Conservation (phyloP, 2,888 invertebrate species). For the Leptopilina myrica region DNA sequence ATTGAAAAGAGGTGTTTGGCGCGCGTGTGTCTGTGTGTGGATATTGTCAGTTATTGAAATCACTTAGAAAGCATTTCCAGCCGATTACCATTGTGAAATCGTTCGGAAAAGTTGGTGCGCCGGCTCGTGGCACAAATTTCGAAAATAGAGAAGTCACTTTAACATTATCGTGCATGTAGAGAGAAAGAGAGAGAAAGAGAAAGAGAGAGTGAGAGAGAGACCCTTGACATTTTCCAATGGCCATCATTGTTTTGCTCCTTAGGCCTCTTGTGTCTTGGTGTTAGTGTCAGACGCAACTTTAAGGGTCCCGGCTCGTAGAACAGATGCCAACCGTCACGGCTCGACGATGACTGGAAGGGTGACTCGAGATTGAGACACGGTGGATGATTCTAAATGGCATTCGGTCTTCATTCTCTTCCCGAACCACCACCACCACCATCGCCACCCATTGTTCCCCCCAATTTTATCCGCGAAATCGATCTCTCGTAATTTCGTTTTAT, state of each 20-base stretch:
- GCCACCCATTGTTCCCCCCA: slow-evolving; percentile 52
- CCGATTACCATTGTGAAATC: slow-evolving; percentile 51
- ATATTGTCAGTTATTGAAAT: slow-evolving; percentile 45
- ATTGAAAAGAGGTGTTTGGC: too few relatives aligned
- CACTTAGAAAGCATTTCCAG: slow-evolving; percentile 47
- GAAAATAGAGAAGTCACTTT: background rate
- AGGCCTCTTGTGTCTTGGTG: slow-evolving; percentile 29
- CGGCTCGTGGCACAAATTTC: slow-evolving; percentile 28
- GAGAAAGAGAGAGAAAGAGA: too few relatives aligned
- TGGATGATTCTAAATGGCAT: slow-evolving; percentile 76
- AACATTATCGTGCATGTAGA: slow-evolving; percentile 18
- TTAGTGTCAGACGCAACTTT: slow-evolving; percentile 44
- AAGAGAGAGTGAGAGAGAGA: background rate
- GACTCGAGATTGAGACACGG: slow-evolving; percentile 75
- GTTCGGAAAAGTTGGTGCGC: slow-evolving; percentile 46
- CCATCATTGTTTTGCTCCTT: slow-evolving; percentile 41
- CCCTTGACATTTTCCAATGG: slow-evolving; percentile 44
- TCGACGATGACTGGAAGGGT: slow-evolving; percentile 74
- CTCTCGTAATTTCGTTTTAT: slow-evolving; percentile 43
- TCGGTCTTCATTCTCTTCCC: slow-evolving; percentile 49
- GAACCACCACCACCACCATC: too few relatives aligned
- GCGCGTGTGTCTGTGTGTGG: background rate
- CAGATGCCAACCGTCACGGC: slow-evolving; percentile 77
- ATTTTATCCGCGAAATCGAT: slow-evolving; percentile 51
- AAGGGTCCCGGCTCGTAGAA: slow-evolving; percentile 60